Evolutionary conservation across 2,113 vertebrate species (phyloP), one percentile per base, ranked within the genome.

Genomic region (Apaloderma vittatum): DNA sequence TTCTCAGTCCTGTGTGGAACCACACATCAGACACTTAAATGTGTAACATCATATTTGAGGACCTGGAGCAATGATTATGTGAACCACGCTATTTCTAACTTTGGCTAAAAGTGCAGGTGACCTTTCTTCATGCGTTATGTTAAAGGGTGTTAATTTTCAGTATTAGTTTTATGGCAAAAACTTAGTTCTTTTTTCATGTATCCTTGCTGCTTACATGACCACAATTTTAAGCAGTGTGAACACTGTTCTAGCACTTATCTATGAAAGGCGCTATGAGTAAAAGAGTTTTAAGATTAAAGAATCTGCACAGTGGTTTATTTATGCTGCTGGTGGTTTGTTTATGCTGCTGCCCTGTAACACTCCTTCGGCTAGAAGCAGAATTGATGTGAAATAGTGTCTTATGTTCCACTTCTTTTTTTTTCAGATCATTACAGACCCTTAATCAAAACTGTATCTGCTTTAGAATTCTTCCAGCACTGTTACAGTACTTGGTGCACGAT

Each of bases 401-500:
- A 37, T 59, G 52, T 86, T 77, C 48, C 34, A 26, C 34, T 74
- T 90, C 15, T 30, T 8, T 15, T 54, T 54, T 54, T 66, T 65
- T 21, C 13, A 59, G 17, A 58, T 59, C 40, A 43, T n/a, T 49
- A 54, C 6, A 32, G 46, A 49, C 40, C 18, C 26, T 67, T 49
- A 67, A 43, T 78, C 46, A 66, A 52, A 77, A 59, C 29, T 52
- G 49, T 40, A 22, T 48, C 40, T 66, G 24, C 15, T 12, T 73
- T 59, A 32, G 12, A 27, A 43, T 77, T 78, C 21, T 72, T 77
- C 43, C 49, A 66, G 37, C 14, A 16, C 20, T n/a, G 13, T 58
- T 36, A 46, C 1, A 13, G 14, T 46, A n/a, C 30, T 52, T 0
- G 0, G 21, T 13, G 45, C 30, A 5, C 1, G 6, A 37, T 59